Evolutionary conservation across 1,140 invertebrate genomes (phyloP), one percentile per base, ranked within the genome.

Genomic region (Heterodera schachtii): DNA sequence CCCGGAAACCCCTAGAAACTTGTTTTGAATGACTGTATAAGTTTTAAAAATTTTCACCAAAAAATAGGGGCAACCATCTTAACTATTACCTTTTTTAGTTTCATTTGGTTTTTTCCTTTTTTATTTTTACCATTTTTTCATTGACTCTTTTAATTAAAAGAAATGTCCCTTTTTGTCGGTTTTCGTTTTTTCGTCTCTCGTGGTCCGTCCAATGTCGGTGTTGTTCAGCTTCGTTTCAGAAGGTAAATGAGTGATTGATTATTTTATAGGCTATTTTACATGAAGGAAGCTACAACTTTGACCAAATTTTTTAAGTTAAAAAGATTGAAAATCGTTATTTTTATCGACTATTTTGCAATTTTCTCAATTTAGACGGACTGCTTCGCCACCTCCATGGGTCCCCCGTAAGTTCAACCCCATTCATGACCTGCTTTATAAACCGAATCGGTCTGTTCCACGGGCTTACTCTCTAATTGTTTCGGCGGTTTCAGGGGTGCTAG

Each of bases 361-460:
- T n/a, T n/a, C 44, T 46, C 52, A 21, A 19, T 49, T 67, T 9
- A 70, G 82, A 47, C 60, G 79, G 6, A 69, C 76, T 31, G 11
- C 71, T 47, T 60, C 67, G 13, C 84, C 84, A 4, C 73, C 83
- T 44, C 83, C 83, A 7, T 81, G 83, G 84, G 47, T 85, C 31
- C 60, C 79, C 6, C 3, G 4, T n/a, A 84, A 74, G 66, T 74
- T 81, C 16, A 13, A 67, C 7, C 31, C 44, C 2, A 21, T 85
- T 19, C 64, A 47, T 75, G 57, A 43, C 3, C 11, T 46, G 57
- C 73, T 84, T 19, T 73, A 47, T 19, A 66, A 82, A 47, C 75
- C 74, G 0, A 84, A 84, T 21, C 66, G 83, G 83, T 84, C n/a
- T n/a, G n/a, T n/a, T n/a, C n/a, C n/a, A n/a, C n/a, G n/a, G n/a